phyloP scores from a whole-genome alignment of 2,797 vertebrate genomes.

The Otolemur crassicaudatus region DNA sequence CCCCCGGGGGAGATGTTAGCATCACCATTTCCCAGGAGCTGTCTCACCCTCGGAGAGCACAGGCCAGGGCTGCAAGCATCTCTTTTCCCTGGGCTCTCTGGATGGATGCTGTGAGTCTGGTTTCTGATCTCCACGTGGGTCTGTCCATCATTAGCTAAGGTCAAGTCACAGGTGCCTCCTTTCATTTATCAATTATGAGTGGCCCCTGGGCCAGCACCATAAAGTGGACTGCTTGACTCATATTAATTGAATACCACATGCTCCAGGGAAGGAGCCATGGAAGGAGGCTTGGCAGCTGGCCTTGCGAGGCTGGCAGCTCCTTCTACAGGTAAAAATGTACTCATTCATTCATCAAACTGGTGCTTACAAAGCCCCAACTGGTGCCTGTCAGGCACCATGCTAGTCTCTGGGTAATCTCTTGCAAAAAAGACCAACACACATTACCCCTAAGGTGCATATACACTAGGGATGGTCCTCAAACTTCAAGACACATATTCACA shows the following conservation, averaged over 20 bases:
- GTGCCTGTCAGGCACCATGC: neutral
- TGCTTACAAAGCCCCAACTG: neutral
- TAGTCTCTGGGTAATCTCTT: neutral
- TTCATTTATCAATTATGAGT: slow-evolving; percentile 74
- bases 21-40: neutral
- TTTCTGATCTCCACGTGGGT: slow-evolving; percentile 39
- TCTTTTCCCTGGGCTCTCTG: neutral
- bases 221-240: neutral
- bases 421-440: rapidly evolving
- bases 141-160: slow-evolving; percentile 82
- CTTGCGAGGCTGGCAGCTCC: neutral
- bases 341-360: neutral
- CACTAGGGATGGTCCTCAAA: neutral
- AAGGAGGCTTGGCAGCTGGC: slow-evolving; percentile 2
- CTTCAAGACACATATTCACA: neutral
- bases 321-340: neutral
- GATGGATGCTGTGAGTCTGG: slow-evolving; percentile 16
- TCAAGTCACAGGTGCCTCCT: slow-evolving; percentile 73
- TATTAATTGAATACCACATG: slow-evolving; percentile 67
- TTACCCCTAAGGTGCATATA: rapidly evolving
- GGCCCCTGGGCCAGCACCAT: slow-evolving; percentile 10
- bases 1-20: neutral
- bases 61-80: too few species aligned
- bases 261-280: slow-evolving; percentile 20
- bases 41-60: neutral